Conservation (phyloP, 1,140 invertebrate genomes). For the Plutomurus gul region DNA sequence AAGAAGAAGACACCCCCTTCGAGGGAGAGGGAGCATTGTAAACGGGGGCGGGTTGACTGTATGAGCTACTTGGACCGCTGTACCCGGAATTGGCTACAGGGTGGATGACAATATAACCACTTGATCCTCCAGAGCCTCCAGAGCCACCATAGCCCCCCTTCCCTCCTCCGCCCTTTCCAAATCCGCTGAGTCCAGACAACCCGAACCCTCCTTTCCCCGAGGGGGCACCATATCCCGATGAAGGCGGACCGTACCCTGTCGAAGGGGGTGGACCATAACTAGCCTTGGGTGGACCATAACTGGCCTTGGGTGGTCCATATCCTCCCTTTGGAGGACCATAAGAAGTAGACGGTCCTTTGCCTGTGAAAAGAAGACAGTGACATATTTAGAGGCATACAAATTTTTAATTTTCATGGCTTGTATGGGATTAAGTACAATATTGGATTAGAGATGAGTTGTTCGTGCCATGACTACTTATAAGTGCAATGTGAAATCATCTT, state of each 20-base stretch:
- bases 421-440: no score
- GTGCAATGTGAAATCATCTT: no score
- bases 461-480: no score
- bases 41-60: neutral
- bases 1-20: neutral
- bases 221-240: neutral
- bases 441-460: neutral
- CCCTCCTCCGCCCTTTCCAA: neutral
- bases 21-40: constrained; percentile 12
- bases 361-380: neutral
- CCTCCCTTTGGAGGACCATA: neutral
- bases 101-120: constrained; percentile 46
- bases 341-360: neutral
- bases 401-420: no score
- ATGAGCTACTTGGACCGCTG: constrained; percentile 26
- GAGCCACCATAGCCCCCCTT: neutral
- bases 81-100: constrained; percentile 30
- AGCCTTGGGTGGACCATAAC: constrained; percentile 35
- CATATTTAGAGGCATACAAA: no score
- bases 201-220: neutral
- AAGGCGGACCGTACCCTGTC: neutral
- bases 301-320: constrained; percentile 31
- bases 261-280: neutral
- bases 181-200: constrained; percentile 25
- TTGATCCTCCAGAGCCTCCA: neutral